phyloP scores from a whole-genome alignment of 2,797 vertebrate species.

The Acipenser oxyrinchus region DNA sequence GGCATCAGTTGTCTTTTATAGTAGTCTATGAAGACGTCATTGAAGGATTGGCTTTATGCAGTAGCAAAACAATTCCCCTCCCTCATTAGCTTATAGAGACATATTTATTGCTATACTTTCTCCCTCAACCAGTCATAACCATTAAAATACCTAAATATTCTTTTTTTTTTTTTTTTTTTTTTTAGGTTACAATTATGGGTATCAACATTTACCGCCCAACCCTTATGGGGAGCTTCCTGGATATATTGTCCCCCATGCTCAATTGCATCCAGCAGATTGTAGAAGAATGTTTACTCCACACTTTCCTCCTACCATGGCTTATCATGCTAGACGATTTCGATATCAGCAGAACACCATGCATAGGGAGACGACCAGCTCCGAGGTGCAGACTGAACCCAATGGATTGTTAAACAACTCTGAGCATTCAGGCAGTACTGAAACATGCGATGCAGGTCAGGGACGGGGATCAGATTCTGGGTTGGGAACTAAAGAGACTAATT shows the following conservation, averaged over 20 bases:
- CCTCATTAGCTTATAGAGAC: too few relatives aligned
- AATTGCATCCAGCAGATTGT: constrained; percentile 61
- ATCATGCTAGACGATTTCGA: constrained; percentile 52
- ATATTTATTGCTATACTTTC: too few relatives aligned
- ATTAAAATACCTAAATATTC: too few relatives aligned
- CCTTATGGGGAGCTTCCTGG: constrained; percentile 54
- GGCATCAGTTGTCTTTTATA: too few relatives aligned
- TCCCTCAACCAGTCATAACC: too few relatives aligned
- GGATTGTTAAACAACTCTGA: background rate
- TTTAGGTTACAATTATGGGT: constrained; percentile 54
- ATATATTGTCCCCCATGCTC: constrained; percentile 56
- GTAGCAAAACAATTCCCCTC: too few relatives aligned
- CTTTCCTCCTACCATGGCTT: constrained; percentile 56
- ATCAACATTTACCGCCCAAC: constrained; percentile 46
- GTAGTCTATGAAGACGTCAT: too few relatives aligned
- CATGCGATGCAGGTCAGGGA: constrained; percentile 1
- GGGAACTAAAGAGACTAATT: constrained; percentile 14
- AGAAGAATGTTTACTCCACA: constrained; percentile 55
- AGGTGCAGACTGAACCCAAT: constrained; percentile 60
- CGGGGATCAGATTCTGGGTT: constrained; percentile 27
- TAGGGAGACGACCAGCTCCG: constrained; percentile 48
- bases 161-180: background rate
- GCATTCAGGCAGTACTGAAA: background rate
- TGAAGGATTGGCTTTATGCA: too few relatives aligned
- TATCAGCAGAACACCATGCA: constrained; percentile 47